These are phyloP conservation scores for Drosophila fuyamai DNA, from an alignment of 1,140 invertebrate genomes.

Conservation along the genomic window DNA sequence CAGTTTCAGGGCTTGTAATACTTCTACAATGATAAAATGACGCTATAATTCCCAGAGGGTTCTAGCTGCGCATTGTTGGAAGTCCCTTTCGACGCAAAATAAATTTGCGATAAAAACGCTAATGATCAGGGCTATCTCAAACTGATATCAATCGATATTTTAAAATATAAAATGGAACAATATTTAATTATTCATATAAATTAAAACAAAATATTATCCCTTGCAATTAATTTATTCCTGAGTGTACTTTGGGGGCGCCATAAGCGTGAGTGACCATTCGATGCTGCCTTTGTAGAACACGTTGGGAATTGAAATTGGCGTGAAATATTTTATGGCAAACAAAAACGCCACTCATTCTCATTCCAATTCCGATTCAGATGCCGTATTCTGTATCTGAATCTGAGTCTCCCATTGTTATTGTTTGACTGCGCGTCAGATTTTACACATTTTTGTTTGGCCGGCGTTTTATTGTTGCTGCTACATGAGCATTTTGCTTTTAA, in stretches of 20 bases:
- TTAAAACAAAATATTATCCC: too few species aligned
- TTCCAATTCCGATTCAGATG: slow-evolving; percentile 17
- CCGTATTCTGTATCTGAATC: slow-evolving; percentile 30
- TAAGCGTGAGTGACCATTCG: slow-evolving; percentile 20
- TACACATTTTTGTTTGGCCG: slow-evolving; percentile 62
- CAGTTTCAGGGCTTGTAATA: too few species aligned
- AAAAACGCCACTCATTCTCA: slow-evolving; percentile 45
- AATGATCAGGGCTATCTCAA: too few species aligned
- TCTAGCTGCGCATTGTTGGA: too few species aligned
- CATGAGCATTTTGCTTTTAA: slow-evolving; percentile 66
- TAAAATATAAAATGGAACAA: too few species aligned
- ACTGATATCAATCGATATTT: too few species aligned
- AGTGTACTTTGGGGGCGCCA: slow-evolving; percentile 4
- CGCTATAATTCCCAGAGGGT: too few species aligned
- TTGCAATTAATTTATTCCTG: too few species aligned
- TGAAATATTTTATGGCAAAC: slow-evolving; percentile 73
- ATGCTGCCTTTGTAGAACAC: slow-evolving; percentile 8
- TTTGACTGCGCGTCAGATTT: slow-evolving; percentile 67
- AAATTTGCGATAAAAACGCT: too few species aligned
- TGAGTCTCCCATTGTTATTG: slow-evolving; percentile 57
- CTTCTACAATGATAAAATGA: too few species aligned
- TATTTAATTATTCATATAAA: too few species aligned
- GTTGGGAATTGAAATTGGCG: slow-evolving; percentile 61
- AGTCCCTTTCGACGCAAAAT: too few species aligned
- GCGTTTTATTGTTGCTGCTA: slow-evolving; percentile 54